Base-by-base conservation (phyloP, 2,888 invertebrate genomes). In the Eristalis pertinax region DNA sequence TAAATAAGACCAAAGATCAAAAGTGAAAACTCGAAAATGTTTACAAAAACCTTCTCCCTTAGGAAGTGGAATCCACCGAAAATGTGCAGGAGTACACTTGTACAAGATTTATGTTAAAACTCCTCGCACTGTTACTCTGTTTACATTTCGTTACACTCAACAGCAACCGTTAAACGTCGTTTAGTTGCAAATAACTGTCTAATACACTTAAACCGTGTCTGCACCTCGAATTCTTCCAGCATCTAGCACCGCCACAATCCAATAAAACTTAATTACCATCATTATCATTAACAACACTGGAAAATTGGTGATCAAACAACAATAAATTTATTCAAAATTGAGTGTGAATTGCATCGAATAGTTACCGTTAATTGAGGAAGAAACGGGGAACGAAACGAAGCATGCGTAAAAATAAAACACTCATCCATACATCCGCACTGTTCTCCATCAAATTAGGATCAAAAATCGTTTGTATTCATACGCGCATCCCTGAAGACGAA, bases 261-360 rank as follows among this genome's bases (percentile, higher is more conserved):
- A 87, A 87, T 87, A 87, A 87, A 87, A 87, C 43, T 87, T 84
- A 84, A 87, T 84, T 84, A 68, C 84, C 19, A 76, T 77, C 84
- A 87, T 87, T 87, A 79, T 76, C 84, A 80, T 86, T 86, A 75
- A 79, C 50, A 50, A 50, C 65, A 68, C 65, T 64, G 15, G 67
- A 63, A 58, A 83, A 86, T 86, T 50, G 86, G 82, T 83, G 86
- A 86, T 87, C 80, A 87, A 84, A 87, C 87, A 87, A 84, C 68
- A 84, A 80, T 88, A 77, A 84, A 88, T 84, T 88, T 88, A n/a
- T 81, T 67, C 69, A 58, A 56, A 88, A 88, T 88, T 70, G 68
- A 70, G 88, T 88, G 88, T 88, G 74, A 88, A 84, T 88, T 84
- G 79, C 84, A 81, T 65, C 65, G 65, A 76, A 77, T 77, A 75